Base-by-base conservation (phyloP, 2,888 invertebrate genomes). In the Mesorhabditis spiculigera region DNA sequence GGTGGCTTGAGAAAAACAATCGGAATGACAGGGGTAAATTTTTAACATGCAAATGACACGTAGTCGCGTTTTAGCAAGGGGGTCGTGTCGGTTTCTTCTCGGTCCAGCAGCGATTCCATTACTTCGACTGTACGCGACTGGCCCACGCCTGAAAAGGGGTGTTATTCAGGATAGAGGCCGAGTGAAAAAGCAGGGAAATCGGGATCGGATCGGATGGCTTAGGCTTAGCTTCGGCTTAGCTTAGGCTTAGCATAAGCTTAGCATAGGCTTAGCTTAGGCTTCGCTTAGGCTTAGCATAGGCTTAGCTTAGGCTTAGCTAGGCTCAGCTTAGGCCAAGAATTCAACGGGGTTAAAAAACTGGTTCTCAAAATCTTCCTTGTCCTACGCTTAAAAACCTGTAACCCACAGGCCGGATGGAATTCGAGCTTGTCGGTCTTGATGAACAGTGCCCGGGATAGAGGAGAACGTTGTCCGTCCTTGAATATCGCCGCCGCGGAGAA, bases 341-440 rank as follows among this genome's bases (percentile, higher is more conserved):
- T 13, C 2, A 50, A n/a, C 2, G 58, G n/a, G n/a, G n/a, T 50
- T 10, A 50, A 3, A 28, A 28, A 28, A 3, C 28, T 28, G 28
- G 1, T 28, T 1, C 28, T 28, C 28, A 28, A 28, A 28, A 28
- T 28, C 28, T 28, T 28, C 28, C 28, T 28, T 28, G 28, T 3
- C 28, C 28, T 3, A 50, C n/a, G n/a, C 58, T n/a, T 1, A 50
- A 13, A 50, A 50, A 50, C 1, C 58, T 10, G 58, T 50, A 50
- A 50, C 76, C 71, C 70, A 82, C 83, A 82, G 65, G 76, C 77
- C 28, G 77, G 77, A 44, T 84, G 78, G 69, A 84, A 83, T 63
- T 84, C 82, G 43, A 83, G 73, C 70, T 83, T 84, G 67, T 83
- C 83, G n/a, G 84, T 84, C 70, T 84, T 84, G 50, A 84, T 78